Conservation (phyloP, 2,113 vertebrate species). For the rat (Rattus norvegicus) region GRCr8 NC_086024.1:80795001-80795500, state of each 20-base stretch:
- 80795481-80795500: not conserved
- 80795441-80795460: not conserved
- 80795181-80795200: not conserved
- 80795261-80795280: conserved; percentile 18
- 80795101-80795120: conserved; percentile 10
- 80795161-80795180: not conserved
- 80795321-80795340: not conserved
- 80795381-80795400: not conserved
- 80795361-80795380: conserved; percentile 17
- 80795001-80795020: not conserved
- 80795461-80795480: not conserved
- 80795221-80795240: not conserved
- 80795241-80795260: not conserved
- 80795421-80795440: not conserved
- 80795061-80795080: conserved; percentile 8
- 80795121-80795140: not conserved
- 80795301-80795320: conserved; percentile 42
- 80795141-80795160: not conserved
- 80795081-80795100: not conserved
- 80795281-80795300: not conserved
- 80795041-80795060: not conserved
- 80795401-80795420: conserved; percentile 29
- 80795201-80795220: conserved; percentile 23
- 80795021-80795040: not conserved
- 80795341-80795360: conserved; percentile 29